These are phyloP conservation scores for Apus apus DNA, from an alignment of 2,113 vertebrate genomes.

Conservation along the genomic window DNA sequence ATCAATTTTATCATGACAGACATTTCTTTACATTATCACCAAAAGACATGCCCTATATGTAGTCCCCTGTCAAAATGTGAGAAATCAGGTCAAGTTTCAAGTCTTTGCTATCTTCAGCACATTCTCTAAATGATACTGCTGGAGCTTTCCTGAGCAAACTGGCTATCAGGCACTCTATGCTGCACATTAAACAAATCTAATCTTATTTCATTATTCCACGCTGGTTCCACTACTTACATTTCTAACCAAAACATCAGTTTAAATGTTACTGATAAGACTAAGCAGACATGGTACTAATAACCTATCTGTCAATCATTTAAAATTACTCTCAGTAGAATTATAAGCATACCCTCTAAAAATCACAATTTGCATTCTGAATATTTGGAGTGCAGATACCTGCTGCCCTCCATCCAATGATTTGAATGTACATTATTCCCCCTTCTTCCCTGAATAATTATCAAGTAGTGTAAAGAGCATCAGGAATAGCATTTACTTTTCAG, in stretches of 20 bases:
- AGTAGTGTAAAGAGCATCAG: constrained; percentile 36
- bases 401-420: constrained; percentile 61
- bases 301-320: constrained; percentile 74
- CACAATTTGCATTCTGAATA: constrained; percentile 65
- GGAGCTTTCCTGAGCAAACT: not conserved
- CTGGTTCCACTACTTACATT: constrained; percentile 55
- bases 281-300: constrained; percentile 65
- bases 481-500: constrained; percentile 63
- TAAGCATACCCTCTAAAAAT: constrained; percentile 54
- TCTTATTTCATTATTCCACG: constrained; percentile 67
- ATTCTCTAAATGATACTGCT: constrained; percentile 40
- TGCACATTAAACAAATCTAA: constrained; percentile 63
- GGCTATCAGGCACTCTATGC: constrained; percentile 3
- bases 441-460: constrained; percentile 62
- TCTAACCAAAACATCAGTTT: constrained; percentile 67
- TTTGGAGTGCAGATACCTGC: constrained; percentile 39
- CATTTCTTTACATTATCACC: constrained; percentile 53
- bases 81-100: constrained; percentile 45
- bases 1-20: constrained; percentile 59
- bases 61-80: constrained; percentile 36
- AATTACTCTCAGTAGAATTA: constrained; percentile 73
- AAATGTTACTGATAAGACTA: constrained; percentile 71
- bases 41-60: constrained; percentile 39
- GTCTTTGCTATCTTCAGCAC: constrained; percentile 14
- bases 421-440: constrained; percentile 39